Conservation (phyloP, 2,888 invertebrate species). For the Melanostoma scalare region DNA sequence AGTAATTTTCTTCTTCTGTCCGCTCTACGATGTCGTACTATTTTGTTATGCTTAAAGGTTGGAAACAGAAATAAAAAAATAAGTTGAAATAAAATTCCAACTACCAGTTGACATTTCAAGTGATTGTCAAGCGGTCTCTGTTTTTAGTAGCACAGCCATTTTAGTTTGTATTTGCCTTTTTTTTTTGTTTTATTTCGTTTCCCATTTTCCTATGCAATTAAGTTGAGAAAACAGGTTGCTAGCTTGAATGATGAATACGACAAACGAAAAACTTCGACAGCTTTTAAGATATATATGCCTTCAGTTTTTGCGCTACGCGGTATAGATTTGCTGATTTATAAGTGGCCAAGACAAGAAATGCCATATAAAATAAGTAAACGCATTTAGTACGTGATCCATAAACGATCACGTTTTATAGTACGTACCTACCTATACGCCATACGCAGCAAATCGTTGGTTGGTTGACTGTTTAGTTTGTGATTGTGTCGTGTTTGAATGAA, state of each 20-base stretch:
- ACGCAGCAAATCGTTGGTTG: slow-evolving; percentile 18
- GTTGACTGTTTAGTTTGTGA: background rate
- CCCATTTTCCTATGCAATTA: slow-evolving; percentile 70
- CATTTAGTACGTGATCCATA: slow-evolving; percentile 66
- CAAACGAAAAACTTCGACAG: slow-evolving; percentile 67
- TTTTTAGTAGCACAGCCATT: slow-evolving; percentile 63
- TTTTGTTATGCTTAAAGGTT: slow-evolving; percentile 63
- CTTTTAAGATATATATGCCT: slow-evolving; percentile 42
- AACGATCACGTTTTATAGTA: slow-evolving; percentile 52
- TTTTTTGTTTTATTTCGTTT: slow-evolving; percentile 12
- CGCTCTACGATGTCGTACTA: background rate
- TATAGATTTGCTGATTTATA: slow-evolving; percentile 71
- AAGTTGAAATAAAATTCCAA: slow-evolving; percentile 62
- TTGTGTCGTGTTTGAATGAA: slow-evolving; percentile 22
- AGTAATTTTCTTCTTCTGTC: slow-evolving; percentile 57
- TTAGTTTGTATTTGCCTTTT: slow-evolving; percentile 27
- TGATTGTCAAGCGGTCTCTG: slow-evolving; percentile 62
- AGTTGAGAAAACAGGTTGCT: slow-evolving; percentile 65
- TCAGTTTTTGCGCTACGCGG: slow-evolving; percentile 9
- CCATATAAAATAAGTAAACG: slow-evolving; percentile 66
- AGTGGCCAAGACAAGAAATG: slow-evolving; percentile 57
- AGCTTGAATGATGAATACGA: slow-evolving; percentile 61
- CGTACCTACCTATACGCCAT: slow-evolving; percentile 3
- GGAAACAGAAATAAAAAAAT: slow-evolving; percentile 15
- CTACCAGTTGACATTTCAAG: slow-evolving; percentile 69